A percentile compares a stretch with the other conserved stretches of the same genome.
Conservation (phyloP, 2,888 invertebrate genomes). For the Drosophila melanosoma region DNA sequence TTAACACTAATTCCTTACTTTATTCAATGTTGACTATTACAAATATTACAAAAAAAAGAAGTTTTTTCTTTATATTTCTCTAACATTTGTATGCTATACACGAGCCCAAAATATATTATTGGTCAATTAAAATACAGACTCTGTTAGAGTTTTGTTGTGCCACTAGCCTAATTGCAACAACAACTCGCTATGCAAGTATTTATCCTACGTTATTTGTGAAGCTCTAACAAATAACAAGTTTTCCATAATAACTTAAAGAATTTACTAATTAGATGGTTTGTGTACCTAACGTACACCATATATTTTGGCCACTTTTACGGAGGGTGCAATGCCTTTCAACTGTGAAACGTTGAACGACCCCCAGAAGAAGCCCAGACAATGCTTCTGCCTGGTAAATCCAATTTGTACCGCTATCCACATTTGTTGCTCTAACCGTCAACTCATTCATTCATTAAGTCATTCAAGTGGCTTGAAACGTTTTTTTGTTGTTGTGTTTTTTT, state of each 20-base stretch:
- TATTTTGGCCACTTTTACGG: conserved; percentile 1
- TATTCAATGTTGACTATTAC: neutral
- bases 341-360: conserved; percentile 61
- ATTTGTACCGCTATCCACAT: conserved; percentile 19
- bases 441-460: conserved; percentile 61
- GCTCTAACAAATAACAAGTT: neutral
- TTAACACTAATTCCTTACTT: neutral
- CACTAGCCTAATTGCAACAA: neutral
- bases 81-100: too few relatives aligned
- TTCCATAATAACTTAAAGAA: neutral
- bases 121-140: neutral
- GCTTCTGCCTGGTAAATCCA: conserved; percentile 14
- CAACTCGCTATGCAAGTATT: neutral
- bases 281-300: neutral
- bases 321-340: conserved; percentile 46
- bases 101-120: too few relatives aligned
- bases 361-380: conserved; percentile 30
- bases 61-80: too few relatives aligned
- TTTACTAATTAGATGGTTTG: neutral
- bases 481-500: neutral
- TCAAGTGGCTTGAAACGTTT: conserved; percentile 58
- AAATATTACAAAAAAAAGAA: too few relatives aligned
- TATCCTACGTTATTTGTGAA: neutral
- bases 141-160: neutral
- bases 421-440: conserved; percentile 38